Conservation (phyloP, 1,140 invertebrate species). For the Drosophila ohnishii region DNA sequence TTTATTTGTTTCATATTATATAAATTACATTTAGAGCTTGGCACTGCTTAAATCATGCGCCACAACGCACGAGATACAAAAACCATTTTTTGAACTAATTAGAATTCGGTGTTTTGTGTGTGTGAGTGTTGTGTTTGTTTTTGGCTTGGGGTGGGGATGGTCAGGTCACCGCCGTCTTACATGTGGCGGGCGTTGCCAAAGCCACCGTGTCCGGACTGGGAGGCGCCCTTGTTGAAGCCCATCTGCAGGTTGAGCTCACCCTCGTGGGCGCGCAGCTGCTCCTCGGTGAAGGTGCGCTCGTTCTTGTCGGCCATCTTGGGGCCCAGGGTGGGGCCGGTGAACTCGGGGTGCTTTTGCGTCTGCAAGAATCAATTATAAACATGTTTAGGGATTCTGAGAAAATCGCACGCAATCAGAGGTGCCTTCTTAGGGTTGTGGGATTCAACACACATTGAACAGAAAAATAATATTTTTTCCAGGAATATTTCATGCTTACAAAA, state of each 20-base stretch:
- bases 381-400: not conserved
- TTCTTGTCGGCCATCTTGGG: constrained; percentile 98
- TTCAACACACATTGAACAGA: not conserved
- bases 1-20: constrained; percentile 81
- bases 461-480: not conserved
- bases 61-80: constrained; percentile 61
- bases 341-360: constrained; percentile 98
- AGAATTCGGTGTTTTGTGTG: constrained; percentile 51
- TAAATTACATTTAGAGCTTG: constrained; percentile 76
- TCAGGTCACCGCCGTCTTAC: constrained; percentile 85
- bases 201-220: constrained; percentile 92
- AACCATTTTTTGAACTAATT: constrained; percentile 72
- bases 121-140: constrained; percentile 17
- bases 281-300: constrained; percentile 96
- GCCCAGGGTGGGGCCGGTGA: constrained; percentile 93
- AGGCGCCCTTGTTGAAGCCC: constrained; percentile 97
- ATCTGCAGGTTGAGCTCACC: constrained; percentile 96
- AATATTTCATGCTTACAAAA: not conserved
- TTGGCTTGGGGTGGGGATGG: constrained; percentile 6
- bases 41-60: constrained; percentile 49
- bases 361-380: constrained; percentile 44
- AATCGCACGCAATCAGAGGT: constrained; percentile 1
- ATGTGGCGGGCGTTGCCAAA: constrained; percentile 98
- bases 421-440: not conserved
- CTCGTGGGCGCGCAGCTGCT: constrained; percentile 95